Percentiles rank a stretch among this genome's conserved stretches.
phyloP scores from a whole-genome alignment of 2,113 vertebrate species.

The Xiphophorus maculatus region DNA sequence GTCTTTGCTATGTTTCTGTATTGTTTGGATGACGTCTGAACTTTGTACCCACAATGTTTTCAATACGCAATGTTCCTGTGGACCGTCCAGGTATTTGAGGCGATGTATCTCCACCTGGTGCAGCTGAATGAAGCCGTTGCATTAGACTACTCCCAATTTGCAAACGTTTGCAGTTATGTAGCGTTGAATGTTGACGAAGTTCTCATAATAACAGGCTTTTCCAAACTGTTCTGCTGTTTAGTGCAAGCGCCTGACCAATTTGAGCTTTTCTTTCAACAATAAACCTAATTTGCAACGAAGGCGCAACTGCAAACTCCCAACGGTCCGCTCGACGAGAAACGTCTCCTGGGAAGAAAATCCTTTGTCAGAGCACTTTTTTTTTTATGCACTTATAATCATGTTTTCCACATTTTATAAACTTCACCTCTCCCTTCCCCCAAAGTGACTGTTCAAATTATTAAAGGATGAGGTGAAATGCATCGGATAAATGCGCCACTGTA shows the following conservation, averaged over 20 bases:
- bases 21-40: background rate
- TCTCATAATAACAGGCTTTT: background rate
- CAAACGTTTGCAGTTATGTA: background rate
- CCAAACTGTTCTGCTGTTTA: background rate
- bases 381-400: constrained; percentile 32
- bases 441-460: constrained; percentile 28
- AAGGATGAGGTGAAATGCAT: constrained; percentile 48
- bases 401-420: constrained; percentile 36
- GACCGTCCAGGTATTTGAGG: too few species aligned
- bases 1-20: background rate
- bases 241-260: background rate
- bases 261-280: background rate
- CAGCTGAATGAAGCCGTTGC: background rate
- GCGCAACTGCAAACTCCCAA: background rate
- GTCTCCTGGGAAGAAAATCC: constrained; percentile 28
- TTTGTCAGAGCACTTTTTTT: constrained; percentile 30
- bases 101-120: too few species aligned
- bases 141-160: background rate
- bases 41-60: background rate
- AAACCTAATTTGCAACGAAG: too few species aligned
- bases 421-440: too few species aligned
- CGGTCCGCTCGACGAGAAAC: constrained; percentile 43
- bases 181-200: background rate
- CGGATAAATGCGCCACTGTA: constrained; percentile 11
- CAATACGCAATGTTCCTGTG: background rate